A percentile compares a stretch with the other conserved stretches of the same genome.
phyloP scores from a whole-genome alignment of 2,797 vertebrate species.

The Remorina albescens region DNA sequence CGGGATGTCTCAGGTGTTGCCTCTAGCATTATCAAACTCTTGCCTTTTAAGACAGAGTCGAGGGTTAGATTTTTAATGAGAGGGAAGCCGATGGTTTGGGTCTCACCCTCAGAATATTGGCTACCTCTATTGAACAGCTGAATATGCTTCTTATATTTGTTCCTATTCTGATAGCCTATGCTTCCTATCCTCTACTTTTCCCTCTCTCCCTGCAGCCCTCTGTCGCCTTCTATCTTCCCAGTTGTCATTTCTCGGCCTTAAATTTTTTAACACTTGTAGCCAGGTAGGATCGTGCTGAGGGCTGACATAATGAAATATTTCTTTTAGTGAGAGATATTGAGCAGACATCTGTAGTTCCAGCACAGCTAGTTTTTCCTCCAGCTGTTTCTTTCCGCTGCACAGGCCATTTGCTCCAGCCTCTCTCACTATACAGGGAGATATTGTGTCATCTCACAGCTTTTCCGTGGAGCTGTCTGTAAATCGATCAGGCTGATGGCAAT shows the following conservation, averaged over 20 bases:
- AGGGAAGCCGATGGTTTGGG: slow-evolving; percentile 23
- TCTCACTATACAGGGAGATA: slow-evolving; percentile 43
- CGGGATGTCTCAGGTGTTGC: slow-evolving; percentile 23
- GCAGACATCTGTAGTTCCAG: slow-evolving; percentile 22
- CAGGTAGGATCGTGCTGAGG: slow-evolving; percentile 16
- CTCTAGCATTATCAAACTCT: slow-evolving; percentile 19
- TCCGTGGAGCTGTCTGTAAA: slow-evolving; percentile 56
- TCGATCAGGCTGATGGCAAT: slow-evolving; percentile 59
- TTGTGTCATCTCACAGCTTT: slow-evolving; percentile 56
- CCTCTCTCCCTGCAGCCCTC: background rate
- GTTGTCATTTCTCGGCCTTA: slow-evolving; percentile 25
- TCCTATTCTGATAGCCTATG: slow-evolving; percentile 1
- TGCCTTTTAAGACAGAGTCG: slow-evolving; percentile 22
- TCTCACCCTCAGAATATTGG: slow-evolving; percentile 2
- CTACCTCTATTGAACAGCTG: slow-evolving; percentile 2
- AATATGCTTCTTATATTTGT: slow-evolving; percentile 1
- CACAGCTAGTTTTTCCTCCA: slow-evolving; percentile 53
- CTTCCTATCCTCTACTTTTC: background rate
- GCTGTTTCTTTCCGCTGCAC: slow-evolving; percentile 68
- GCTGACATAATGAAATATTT: slow-evolving; percentile 38
- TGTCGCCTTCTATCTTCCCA: background rate
- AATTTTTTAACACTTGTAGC: slow-evolving; percentile 28
- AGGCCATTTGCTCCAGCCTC: slow-evolving; percentile 36
- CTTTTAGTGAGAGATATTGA: slow-evolving; percentile 40
- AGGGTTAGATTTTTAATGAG: slow-evolving; percentile 33